Base-by-base conservation (phyloP, 1,140 invertebrate genomes). In the Steinernema feltiae region DNA sequence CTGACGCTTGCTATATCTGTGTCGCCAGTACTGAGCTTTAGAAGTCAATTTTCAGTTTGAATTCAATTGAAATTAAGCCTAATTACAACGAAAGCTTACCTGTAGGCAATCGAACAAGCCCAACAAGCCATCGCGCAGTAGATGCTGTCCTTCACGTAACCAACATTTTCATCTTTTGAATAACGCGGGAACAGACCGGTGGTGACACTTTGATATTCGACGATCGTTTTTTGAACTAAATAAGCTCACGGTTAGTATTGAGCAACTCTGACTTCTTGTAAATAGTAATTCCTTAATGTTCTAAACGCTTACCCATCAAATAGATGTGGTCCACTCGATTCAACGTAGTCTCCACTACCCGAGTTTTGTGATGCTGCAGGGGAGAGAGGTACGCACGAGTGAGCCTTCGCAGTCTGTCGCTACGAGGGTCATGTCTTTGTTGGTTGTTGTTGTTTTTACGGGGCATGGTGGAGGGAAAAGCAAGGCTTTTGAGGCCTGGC, bases 51-150 rank as follows among this genome's bases (percentile, higher is more conserved):
- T n/a, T n/a, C n/a, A n/a, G n/a, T n/a, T n/a, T n/a, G n/a, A n/a
- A n/a, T n/a, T n/a, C n/a, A n/a, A n/a, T n/a, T n/a, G n/a, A n/a
- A n/a, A n/a, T n/a, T n/a, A n/a, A n/a, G n/a, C n/a, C n/a, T n/a
- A n/a, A n/a, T n/a, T n/a, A n/a, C n/a, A n/a, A n/a, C n/a, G n/a
- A n/a, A 78, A 7, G 82, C 73, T 82, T 88, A 94, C 93, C 93
- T 92, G 87, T 98, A 98, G 1, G 95, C 93, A 88, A 97, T 94
- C 88, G 95, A 93, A 27, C 98, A 88, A 81, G 94, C 93, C 96
- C 96, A 99, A 69, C 97, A 90, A 24, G 94, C 92, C 35, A 93
- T 90, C 48, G 95, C 94, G 90, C 95, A 98, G 87, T 98, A 99
- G 82, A 98, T 92, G 88, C 93, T 97, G 82, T 98, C 95, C 82